These are phyloP conservation scores for Auanema sp. DNA, from an alignment of 2,888 invertebrate species.

Conservation along the genomic window DNA sequence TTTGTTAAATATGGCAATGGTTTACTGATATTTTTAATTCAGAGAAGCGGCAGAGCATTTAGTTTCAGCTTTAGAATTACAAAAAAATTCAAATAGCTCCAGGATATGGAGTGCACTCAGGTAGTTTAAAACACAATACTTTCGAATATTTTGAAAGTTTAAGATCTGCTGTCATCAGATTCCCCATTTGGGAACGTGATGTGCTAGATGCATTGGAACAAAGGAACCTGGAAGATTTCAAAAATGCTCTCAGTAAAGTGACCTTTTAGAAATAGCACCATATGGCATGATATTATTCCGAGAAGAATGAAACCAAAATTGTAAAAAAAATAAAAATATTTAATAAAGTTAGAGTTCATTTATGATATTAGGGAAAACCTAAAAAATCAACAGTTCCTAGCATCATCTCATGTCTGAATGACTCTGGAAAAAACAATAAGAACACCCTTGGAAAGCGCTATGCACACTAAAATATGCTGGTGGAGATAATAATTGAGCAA, in stretches of 20 bases:
- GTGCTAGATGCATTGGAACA: slow-evolving; percentile 45
- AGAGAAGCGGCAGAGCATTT: slow-evolving; percentile 95
- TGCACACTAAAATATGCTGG: no score
- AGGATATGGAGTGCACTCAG: slow-evolving; percentile 19
- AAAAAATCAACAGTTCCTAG: no score
- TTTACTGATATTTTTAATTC: slow-evolving; percentile 23
- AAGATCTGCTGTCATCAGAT: slow-evolving; percentile 54
- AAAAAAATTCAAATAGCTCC: slow-evolving; percentile 69
- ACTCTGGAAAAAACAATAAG: no score
- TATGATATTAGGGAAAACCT: no score
- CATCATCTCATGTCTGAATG: no score
- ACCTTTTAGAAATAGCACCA: background rate
- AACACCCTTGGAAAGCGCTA: no score
- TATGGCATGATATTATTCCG: background rate
- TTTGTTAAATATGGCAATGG: slow-evolving; percentile 57
- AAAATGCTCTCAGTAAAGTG: slow-evolving; percentile 19
- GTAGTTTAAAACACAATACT: background rate
- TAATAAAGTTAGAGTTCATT: no score
- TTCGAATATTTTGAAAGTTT: slow-evolving; percentile 10
- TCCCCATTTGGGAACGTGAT: slow-evolving; percentile 23
- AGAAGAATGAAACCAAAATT: background rate
- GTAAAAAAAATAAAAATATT: no score
- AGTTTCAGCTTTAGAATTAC: slow-evolving; percentile 86
- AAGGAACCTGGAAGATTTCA: slow-evolving; percentile 36
- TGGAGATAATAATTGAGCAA: no score